Evolutionary conservation across 2,888 invertebrate species (phyloP).

Genomic region (Crioceris asparagi): DNA sequence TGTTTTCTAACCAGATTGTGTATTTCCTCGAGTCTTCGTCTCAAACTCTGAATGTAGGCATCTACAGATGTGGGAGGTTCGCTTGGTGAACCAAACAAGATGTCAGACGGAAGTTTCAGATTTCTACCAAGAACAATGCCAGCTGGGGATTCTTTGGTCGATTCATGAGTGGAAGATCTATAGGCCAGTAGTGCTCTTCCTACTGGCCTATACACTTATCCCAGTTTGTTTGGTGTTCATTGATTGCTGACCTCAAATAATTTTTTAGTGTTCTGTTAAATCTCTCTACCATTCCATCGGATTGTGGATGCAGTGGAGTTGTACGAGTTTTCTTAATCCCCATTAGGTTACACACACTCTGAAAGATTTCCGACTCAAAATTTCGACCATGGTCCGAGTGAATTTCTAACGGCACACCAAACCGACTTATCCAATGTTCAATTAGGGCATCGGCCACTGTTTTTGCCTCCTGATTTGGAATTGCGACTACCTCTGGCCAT

Average conservation of each 20-base stretch:
- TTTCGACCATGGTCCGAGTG: slow-evolving; percentile 17
- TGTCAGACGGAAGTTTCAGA: slow-evolving; percentile 9
- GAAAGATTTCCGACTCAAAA: slow-evolving; percentile 20
- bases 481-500: slow-evolving; percentile 21
- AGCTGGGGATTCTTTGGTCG: slow-evolving; percentile 9
- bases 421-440: slow-evolving; percentile 14
- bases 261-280: slow-evolving; percentile 20
- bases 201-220: no score
- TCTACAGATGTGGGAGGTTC: no score
- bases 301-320: slow-evolving; percentile 24
- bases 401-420: slow-evolving; percentile 12
- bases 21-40: no score
- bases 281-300: slow-evolving; percentile 25
- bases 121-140: slow-evolving; percentile 10
- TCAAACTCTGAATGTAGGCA: no score
- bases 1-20: no score
- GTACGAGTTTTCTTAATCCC: slow-evolving; percentile 21
- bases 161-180: slow-evolving; percentile 7
- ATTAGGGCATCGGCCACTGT: slow-evolving; percentile 22
- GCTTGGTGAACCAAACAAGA: slow-evolving; percentile 5
- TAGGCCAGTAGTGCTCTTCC: slow-evolving; percentile 7
- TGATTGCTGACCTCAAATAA: slow-evolving; percentile 15
- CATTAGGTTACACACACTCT: slow-evolving; percentile 17
- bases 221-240: slow-evolving; percentile 4
- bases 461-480: slow-evolving; percentile 23